These are phyloP conservation scores for Solenodon paradoxus DNA, from an alignment of 2,113 vertebrate species.

Conservation along the genomic window DNA sequence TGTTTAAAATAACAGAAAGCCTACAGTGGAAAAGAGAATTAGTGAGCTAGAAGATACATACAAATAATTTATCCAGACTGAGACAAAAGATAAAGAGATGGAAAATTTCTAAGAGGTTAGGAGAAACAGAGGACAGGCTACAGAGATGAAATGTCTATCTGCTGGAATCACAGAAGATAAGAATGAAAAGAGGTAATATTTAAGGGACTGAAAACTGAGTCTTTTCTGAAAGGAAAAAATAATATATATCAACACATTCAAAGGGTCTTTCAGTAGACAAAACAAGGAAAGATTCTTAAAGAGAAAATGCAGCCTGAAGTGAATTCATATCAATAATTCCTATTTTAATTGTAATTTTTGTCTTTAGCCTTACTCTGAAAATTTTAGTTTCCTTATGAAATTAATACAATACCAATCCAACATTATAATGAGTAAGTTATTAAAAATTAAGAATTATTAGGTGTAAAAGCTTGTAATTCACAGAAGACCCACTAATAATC, in stretches of 20 bases:
- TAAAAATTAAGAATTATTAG: not conserved
- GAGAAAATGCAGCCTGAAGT: not conserved
- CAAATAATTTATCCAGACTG: not conserved
- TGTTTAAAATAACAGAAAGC: not conserved
- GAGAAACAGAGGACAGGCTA: not conserved
- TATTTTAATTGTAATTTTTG: not conserved
- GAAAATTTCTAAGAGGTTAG: not conserved
- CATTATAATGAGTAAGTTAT: not conserved
- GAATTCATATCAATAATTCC: not conserved
- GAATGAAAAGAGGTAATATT: not conserved
- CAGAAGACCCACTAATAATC: not conserved
- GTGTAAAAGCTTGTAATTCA: not conserved
- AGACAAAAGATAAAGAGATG: not conserved
- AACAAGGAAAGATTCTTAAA: not conserved
- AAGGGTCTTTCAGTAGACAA: not conserved
- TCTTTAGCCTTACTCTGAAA: not conserved
- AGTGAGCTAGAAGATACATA: not conserved
- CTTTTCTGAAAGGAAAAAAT: not conserved
- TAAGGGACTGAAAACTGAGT: not conserved
- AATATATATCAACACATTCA: not conserved
- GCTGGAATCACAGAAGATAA: not conserved
- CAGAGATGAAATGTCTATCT: not conserved
- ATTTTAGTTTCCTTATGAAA: not conserved
- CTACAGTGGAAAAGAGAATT: not conserved
- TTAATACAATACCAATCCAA: not conserved